Evolutionary conservation across 2,888 invertebrate species (phyloP).

Genomic region (Ptilodon capucinus): DNA sequence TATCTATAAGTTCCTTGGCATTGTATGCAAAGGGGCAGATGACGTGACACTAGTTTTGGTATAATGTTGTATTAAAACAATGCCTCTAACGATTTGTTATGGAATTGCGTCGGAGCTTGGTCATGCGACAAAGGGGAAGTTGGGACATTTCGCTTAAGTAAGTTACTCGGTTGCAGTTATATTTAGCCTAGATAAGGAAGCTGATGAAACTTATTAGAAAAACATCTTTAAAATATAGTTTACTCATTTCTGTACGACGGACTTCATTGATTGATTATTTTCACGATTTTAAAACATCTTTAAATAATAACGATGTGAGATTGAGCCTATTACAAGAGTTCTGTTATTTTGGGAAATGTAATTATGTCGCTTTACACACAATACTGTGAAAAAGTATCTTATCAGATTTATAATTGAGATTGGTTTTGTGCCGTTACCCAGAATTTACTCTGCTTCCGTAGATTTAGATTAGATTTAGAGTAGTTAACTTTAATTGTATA

Average conservation of each 20-base stretch:
- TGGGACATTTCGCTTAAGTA: slow-evolving; percentile 20
- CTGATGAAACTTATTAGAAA: background rate
- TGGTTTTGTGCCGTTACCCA: slow-evolving; percentile 43
- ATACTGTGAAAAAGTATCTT: slow-evolving; percentile 39
- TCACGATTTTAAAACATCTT: slow-evolving; percentile 14
- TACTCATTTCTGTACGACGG: no score
- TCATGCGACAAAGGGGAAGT: slow-evolving; percentile 29
- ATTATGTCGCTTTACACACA: slow-evolving; percentile 21
- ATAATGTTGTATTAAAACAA: slow-evolving; percentile 51
- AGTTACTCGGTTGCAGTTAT: slow-evolving; percentile 9
- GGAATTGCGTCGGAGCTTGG: slow-evolving; percentile 32
- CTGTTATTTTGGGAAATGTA: slow-evolving; percentile 18
- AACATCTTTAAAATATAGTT: background rate
- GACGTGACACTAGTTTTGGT: slow-evolving; percentile 32
- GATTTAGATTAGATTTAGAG: no score
- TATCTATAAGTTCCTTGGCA: slow-evolving; percentile 28
- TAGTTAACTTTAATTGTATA: slow-evolving; percentile 33
- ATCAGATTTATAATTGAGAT: slow-evolving; percentile 40
- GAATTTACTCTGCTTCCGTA: slow-evolving; percentile 24
- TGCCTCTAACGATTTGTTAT: slow-evolving; percentile 33
- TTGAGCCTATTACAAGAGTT: slow-evolving; percentile 9
- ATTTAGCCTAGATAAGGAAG: no score
- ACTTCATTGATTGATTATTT: slow-evolving; percentile 21
- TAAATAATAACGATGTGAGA: slow-evolving; percentile 11
- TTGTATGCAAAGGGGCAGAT: slow-evolving; percentile 46